Conservation (phyloP, 2,113 vertebrate species). For the Pseudonaja textilis region DNA sequence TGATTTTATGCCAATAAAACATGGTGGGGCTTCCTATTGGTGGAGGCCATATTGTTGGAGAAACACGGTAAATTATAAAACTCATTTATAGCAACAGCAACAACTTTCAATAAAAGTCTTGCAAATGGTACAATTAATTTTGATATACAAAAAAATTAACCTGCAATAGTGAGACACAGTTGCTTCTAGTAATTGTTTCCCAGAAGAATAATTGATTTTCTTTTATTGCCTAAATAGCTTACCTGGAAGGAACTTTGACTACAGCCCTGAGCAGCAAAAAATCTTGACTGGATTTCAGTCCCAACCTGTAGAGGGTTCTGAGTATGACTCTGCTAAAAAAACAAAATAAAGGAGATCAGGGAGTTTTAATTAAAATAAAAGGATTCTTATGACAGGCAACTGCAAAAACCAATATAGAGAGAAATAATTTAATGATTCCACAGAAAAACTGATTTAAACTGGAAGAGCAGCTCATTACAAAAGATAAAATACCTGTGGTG, state of each 20-base stretch:
- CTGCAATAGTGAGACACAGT: background rate
- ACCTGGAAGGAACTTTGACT: slow-evolving; percentile 69
- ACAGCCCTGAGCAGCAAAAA: slow-evolving; percentile 68
- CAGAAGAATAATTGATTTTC: slow-evolving; percentile 11
- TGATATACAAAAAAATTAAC: background rate
- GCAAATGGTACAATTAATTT: background rate
- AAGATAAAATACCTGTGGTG: background rate
- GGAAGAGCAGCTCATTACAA: background rate
- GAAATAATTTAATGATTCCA: background rate
- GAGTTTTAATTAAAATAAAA: background rate
- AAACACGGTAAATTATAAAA: background rate
- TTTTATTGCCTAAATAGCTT: slow-evolving; percentile 35
- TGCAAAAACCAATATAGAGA: background rate
- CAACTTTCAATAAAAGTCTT: background rate
- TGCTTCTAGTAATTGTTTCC: background rate
- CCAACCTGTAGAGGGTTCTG: slow-evolving; percentile 69
- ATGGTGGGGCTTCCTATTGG: too few species aligned
- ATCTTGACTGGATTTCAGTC: slow-evolving; percentile 69
- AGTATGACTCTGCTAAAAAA: slow-evolving; percentile 62
- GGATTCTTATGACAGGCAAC: background rate
- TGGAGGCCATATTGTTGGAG: too few species aligned
- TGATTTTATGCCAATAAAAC: too few species aligned
- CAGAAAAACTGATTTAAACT: background rate
- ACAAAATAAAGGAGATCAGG: slow-evolving; percentile 6
- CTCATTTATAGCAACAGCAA: background rate